Evolutionary conservation across 2,888 invertebrate species (phyloP).

Genomic region (Oconnorella tubifera): DNA sequence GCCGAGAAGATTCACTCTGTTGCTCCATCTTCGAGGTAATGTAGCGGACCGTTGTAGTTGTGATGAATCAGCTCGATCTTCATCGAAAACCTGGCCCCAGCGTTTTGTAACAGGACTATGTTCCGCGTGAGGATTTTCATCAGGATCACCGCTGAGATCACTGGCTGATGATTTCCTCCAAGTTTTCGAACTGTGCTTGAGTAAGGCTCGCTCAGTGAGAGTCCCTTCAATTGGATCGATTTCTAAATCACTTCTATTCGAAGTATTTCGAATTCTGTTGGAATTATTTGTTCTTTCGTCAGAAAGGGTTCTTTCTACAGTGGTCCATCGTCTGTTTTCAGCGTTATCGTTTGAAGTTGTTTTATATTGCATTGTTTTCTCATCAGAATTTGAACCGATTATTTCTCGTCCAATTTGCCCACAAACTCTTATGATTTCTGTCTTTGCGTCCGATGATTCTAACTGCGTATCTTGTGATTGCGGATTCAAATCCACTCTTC

Average conservation of each 20-base stretch:
- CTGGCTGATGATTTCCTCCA: neutral
- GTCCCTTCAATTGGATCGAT: neutral
- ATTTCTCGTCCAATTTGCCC: neutral
- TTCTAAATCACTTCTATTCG: neutral
- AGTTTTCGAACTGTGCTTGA: neutral
- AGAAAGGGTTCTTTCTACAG: neutral
- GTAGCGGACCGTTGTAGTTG: neutral
- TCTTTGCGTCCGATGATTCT: neutral
- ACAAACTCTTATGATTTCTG: neutral
- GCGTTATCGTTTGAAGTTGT: neutral
- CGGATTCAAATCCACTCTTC: constrained; percentile 1
- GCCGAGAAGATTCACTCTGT: neutral
- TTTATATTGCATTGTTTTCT: neutral
- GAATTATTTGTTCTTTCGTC: neutral
- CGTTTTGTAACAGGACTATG: constrained; percentile 24
- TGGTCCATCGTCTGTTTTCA: neutral
- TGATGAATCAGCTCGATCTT: neutral
- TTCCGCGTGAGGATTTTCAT: neutral
- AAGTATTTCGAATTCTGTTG: neutral
- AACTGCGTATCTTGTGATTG: neutral
- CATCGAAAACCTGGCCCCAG: constrained; percentile 29
- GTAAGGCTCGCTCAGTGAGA: neutral
- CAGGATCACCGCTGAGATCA: neutral
- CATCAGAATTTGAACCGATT: neutral
- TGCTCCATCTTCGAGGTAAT: neutral